A percentile compares a stretch with the other conserved stretches of the same genome.
These are phyloP conservation scores for Microplitis manilae DNA, from an alignment of 2,888 invertebrate species.

Conservation along the genomic window DNA sequence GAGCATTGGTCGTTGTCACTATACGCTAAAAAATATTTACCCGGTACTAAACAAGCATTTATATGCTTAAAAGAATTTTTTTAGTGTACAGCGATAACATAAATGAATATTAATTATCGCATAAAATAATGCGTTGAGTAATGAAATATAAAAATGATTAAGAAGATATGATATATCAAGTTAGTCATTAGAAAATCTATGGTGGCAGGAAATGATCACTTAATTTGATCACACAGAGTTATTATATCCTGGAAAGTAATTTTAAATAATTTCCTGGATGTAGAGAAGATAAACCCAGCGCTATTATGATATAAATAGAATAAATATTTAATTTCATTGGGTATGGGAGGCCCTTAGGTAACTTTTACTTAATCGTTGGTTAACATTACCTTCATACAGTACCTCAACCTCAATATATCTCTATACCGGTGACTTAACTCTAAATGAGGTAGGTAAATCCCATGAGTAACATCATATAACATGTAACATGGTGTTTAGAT, in stretches of 20 bases:
- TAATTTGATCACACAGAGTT: slow-evolving; percentile 13
- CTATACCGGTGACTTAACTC: not conserved
- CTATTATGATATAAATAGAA: not conserved
- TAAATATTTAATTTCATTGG: not conserved
- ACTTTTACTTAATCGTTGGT: not conserved
- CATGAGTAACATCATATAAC: not conserved
- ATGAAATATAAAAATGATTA: not conserved
- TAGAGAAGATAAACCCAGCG: not conserved
- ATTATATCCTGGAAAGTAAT: slow-evolving; percentile 32
- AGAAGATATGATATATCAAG: not conserved
- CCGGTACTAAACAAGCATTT: too few relatives aligned
- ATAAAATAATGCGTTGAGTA: not conserved
- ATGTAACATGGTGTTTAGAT: not conserved
- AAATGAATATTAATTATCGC: too few relatives aligned
- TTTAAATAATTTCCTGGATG: slow-evolving; percentile 30
- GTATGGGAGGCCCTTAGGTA: not conserved
- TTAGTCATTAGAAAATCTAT: not conserved
- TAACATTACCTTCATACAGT: not conserved
- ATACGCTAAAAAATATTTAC: too few relatives aligned
- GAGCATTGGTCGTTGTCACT: too few relatives aligned
- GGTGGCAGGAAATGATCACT: slow-evolving; percentile 14
- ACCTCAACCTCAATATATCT: not conserved
- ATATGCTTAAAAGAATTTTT: too few relatives aligned
- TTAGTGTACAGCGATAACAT: too few relatives aligned
- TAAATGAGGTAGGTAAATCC: not conserved